A percentile compares a stretch with the other conserved stretches of the same genome.
These are phyloP conservation scores for Hyperoodon ampullatus DNA, from an alignment of 2,113 vertebrate species.

Conservation along the genomic window DNA sequence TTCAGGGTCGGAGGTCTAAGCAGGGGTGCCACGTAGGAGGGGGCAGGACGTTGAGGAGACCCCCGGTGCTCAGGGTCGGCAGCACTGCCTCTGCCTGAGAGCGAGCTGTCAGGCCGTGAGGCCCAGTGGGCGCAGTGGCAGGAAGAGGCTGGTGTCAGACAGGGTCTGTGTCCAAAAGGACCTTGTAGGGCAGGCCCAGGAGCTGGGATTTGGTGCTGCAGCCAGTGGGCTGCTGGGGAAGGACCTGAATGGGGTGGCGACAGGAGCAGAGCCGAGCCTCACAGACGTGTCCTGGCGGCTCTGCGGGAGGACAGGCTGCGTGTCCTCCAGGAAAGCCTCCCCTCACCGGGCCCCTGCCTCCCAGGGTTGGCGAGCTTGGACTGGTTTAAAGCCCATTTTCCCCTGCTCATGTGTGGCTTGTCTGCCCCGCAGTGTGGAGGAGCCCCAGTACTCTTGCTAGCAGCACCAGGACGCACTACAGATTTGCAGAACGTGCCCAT, in stretches of 20 bases:
- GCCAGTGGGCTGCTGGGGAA: background rate
- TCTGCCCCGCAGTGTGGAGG: background rate
- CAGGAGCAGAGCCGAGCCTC: background rate
- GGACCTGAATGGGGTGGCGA: background rate
- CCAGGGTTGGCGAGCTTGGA: background rate
- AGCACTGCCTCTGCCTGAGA: background rate
- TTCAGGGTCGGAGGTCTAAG: background rate
- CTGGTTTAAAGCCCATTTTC: too few species aligned
- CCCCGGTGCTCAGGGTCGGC: background rate
- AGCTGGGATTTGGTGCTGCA: background rate
- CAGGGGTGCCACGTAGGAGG: background rate
- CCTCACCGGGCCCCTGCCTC: background rate
- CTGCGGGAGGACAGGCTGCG: background rate
- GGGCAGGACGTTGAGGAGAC: too few species aligned
- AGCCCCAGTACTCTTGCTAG: fast-evolving
- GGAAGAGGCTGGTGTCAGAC: background rate
- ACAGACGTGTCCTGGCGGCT: too few species aligned
- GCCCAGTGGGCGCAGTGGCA: too few species aligned
- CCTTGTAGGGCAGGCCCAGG: background rate
- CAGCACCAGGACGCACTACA: background rate
- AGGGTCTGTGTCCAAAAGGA: background rate
- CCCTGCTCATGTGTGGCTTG: background rate
- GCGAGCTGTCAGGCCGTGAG: background rate
- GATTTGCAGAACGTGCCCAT: background rate
- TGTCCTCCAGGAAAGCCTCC: background rate